Percentiles rank a stretch among this genome's conserved stretches.
These are phyloP conservation scores for Rhinatrema bivittatum DNA, from an alignment of 2,797 vertebrate genomes.

Conservation along the genomic window DNA sequence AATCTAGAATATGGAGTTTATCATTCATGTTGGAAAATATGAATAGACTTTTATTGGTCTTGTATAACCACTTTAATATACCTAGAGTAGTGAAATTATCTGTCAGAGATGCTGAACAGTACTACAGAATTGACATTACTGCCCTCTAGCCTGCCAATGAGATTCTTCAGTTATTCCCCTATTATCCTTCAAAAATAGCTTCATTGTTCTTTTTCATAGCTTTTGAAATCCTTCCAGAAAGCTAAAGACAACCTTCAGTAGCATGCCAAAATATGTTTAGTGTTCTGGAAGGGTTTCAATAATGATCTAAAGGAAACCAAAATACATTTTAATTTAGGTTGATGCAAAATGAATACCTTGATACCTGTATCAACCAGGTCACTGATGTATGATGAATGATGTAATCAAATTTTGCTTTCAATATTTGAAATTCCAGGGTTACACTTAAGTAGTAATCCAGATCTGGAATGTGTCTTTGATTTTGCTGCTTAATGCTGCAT, in stretches of 20 bases:
- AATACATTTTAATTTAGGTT: slow-evolving; percentile 20
- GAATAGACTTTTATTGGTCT: slow-evolving; percentile 10
- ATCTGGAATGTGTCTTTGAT: background rate
- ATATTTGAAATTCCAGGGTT: background rate
- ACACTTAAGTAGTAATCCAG: background rate
- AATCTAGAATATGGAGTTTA: background rate
- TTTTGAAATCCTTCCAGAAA: slow-evolving; percentile 56
- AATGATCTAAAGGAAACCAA: slow-evolving; percentile 28
- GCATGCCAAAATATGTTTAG: slow-evolving; percentile 42
- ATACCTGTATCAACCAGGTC: slow-evolving; percentile 4
- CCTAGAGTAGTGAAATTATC: slow-evolving; percentile 38
- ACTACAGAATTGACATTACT: slow-evolving; percentile 47
- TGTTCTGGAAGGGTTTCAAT: slow-evolving; percentile 42
- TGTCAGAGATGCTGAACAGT: slow-evolving; percentile 36
- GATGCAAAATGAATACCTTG: no score
- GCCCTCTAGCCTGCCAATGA: slow-evolving; percentile 40
- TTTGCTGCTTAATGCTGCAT: slow-evolving; percentile 11
- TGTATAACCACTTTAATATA: slow-evolving; percentile 32
- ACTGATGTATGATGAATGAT: background rate
- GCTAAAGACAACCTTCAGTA: slow-evolving; percentile 45
- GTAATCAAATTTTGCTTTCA: background rate
- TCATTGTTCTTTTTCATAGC: slow-evolving; percentile 39
- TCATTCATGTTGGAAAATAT: slow-evolving; percentile 9
- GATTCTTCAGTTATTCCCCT: slow-evolving; percentile 29
- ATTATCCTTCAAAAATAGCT: slow-evolving; percentile 48